phyloP scores from a whole-genome alignment of 2,888 invertebrate species.

The Hypolimnas misippus region DNA sequence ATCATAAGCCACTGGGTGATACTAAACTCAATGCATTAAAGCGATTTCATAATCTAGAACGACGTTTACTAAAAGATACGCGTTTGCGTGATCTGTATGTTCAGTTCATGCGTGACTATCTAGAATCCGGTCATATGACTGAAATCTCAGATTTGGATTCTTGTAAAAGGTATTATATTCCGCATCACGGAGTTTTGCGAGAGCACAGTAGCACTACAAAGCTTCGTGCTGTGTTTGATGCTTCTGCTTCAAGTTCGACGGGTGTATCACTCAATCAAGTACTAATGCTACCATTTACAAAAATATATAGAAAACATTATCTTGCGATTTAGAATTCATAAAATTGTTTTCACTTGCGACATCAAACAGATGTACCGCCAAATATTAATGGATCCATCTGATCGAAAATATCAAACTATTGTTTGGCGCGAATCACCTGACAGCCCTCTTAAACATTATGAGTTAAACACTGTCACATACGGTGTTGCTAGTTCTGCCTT shows the following conservation, averaged over 20 bases:
- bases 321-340: slow-evolving; percentile 34
- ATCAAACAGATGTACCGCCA: slow-evolving; percentile 46
- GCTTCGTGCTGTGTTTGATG: neutral
- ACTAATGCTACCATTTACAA: neutral
- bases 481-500: slow-evolving; percentile 40
- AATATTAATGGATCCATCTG: slow-evolving; percentile 33
- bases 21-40: neutral
- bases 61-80: slow-evolving; percentile 8
- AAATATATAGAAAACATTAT: slow-evolving; percentile 38
- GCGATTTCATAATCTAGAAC: slow-evolving; percentile 19
- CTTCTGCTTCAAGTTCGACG: neutral
- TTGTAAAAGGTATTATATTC: slow-evolving; percentile 16
- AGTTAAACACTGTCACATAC: slow-evolving; percentile 39
- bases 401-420: slow-evolving; percentile 42
- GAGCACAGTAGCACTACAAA: slow-evolving; percentile 5
- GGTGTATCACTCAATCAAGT: slow-evolving; percentile 3
- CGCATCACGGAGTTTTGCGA: slow-evolving; percentile 11
- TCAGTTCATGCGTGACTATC: slow-evolving; percentile 27
- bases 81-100: slow-evolving; percentile 15
- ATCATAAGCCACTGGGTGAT: neutral
- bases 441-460: slow-evolving; percentile 38
- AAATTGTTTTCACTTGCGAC: slow-evolving; percentile 44
- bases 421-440: slow-evolving; percentile 42
- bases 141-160: neutral
- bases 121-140: slow-evolving; percentile 23